phyloP scores from a whole-genome alignment of 2,113 vertebrate genomes.

The Natator depressus region DNA sequence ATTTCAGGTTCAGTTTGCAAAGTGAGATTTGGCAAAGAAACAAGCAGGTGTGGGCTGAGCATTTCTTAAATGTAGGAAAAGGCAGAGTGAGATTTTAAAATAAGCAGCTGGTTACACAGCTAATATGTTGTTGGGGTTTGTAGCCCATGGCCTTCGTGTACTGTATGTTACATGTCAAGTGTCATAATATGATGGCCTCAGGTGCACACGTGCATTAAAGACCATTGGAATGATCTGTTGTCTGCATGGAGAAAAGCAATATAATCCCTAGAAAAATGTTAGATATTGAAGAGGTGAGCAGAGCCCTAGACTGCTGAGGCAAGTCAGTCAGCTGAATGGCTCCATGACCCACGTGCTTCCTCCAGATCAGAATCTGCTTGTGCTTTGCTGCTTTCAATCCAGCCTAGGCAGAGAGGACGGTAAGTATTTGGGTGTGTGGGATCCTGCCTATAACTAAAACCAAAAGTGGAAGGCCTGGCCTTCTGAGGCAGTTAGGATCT shows the following conservation, averaged over 20 bases:
- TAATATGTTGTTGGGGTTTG: background rate
- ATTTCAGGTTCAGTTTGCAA: slow-evolving; percentile 44
- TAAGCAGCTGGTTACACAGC: rapidly evolving
- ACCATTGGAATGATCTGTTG: rapidly evolving
- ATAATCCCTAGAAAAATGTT: background rate
- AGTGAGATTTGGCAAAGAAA: slow-evolving; percentile 36
- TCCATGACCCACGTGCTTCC: background rate
- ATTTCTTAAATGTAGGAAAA: background rate
- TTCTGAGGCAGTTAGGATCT: background rate
- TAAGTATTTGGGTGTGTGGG: background rate
- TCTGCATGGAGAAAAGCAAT: rapidly evolving
- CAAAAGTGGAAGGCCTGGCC: background rate
- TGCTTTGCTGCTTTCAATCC: too few relatives aligned
- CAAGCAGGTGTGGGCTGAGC: background rate
- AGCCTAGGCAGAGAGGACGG: background rate
- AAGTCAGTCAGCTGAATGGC: background rate
- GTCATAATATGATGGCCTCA: background rate
- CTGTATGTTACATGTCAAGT: background rate
- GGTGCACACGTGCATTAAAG: rapidly evolving
- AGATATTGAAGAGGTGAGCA: background rate
- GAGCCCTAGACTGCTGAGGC: background rate
- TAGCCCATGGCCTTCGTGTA: background rate
- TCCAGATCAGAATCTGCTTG: background rate
- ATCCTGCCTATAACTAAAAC: background rate
- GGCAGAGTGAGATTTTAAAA: slow-evolving; percentile 11